A percentile compares a stretch with the other conserved stretches of the same genome.
Conservation (phyloP, 2,113 vertebrate genomes). For the Henicopernis longicauda region DNA sequence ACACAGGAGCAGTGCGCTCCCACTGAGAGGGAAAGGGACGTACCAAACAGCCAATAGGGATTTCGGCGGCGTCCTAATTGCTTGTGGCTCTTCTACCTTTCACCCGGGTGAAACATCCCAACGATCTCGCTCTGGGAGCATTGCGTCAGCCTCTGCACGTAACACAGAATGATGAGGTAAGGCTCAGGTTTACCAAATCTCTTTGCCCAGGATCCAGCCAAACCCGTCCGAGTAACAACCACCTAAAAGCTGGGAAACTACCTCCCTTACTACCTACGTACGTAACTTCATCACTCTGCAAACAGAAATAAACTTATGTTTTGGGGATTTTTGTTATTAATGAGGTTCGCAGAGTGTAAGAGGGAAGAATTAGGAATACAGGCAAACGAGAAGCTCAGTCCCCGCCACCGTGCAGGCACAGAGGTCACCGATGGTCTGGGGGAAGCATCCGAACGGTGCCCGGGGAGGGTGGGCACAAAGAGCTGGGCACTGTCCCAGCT, state of each 20-base stretch:
- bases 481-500: background rate
- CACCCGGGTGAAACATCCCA: background rate
- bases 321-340: background rate
- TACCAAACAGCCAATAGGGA: fast-evolving
- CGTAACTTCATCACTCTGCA: fast-evolving
- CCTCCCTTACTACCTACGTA: fast-evolving
- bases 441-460: fast-evolving
- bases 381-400: fast-evolving
- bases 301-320: fast-evolving
- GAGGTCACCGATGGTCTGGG: fast-evolving
- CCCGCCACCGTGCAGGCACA: fast-evolving
- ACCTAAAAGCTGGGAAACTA: fast-evolving
- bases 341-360: fast-evolving
- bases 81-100: background rate
- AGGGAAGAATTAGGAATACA: fast-evolving
- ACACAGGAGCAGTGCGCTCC: fast-evolving
- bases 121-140: background rate
- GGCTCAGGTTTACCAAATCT: background rate
- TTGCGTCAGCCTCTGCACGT: background rate
- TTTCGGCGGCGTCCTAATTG: background rate
- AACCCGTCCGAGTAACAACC: background rate
- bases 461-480: fast-evolving
- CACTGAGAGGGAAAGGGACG: fast-evolving
- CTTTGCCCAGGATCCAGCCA: background rate
- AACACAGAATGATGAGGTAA: background rate